A percentile compares a stretch with the other conserved stretches of the same genome.
These are phyloP conservation scores for Hyaena hyaena DNA, from an alignment of 2,113 vertebrate species.

Conservation along the genomic window DNA sequence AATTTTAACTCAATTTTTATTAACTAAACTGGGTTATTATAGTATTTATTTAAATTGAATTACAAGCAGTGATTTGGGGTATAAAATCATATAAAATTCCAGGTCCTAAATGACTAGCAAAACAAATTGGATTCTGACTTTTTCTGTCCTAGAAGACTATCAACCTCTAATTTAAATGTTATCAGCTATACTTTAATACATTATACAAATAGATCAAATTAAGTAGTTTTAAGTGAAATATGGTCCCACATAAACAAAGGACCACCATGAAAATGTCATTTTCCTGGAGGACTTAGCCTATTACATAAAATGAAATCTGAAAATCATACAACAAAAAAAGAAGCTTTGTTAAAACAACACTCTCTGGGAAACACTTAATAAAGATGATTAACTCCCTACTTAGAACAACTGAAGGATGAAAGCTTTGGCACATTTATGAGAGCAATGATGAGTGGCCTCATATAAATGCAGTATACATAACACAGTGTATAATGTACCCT, in stretches of 20 bases:
- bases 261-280: constrained; percentile 49
- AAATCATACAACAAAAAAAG: constrained; percentile 44
- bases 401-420: not conserved
- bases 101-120: constrained; percentile 25
- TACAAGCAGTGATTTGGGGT: not conserved
- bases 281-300: constrained; percentile 42
- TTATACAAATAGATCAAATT: constrained; percentile 42
- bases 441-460: not conserved
- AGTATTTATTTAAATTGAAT: constrained; percentile 2
- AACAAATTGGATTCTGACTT: constrained; percentile 1
- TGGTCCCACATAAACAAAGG: not conserved
- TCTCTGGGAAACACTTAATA: constrained; percentile 49
- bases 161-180: constrained; percentile 48
- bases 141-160: constrained; percentile 1
- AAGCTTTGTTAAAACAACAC: constrained; percentile 42
- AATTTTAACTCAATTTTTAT: constrained; percentile 6
- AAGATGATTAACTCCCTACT: constrained; percentile 51
- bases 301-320: constrained; percentile 56
- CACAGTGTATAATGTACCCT: not conserved
- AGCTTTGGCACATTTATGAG: constrained; percentile 35
- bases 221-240: constrained; percentile 50
- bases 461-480: not conserved
- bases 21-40: not conserved
- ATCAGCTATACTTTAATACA: constrained; percentile 40
- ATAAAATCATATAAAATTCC: constrained; percentile 37